Conservation (phyloP, 2,797 vertebrate species). For the Lepus townsendii region DNA sequence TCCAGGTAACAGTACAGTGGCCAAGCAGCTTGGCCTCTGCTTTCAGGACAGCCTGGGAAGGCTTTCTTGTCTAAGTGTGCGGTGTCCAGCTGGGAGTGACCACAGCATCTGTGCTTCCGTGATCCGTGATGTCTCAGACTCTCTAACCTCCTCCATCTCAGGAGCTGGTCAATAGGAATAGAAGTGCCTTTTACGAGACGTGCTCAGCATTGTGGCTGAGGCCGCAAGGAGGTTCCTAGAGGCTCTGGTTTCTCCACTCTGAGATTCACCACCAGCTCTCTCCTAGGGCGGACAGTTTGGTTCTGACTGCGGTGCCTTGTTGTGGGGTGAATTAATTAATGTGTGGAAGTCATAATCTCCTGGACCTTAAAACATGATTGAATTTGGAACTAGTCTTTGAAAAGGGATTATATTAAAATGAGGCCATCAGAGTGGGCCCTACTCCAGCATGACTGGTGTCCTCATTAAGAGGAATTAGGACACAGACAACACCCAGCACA, state of each 20-base stretch:
- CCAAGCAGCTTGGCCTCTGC: neutral
- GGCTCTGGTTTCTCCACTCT: neutral
- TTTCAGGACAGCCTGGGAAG: neutral
- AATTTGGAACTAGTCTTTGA: conserved; percentile 4
- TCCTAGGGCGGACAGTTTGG: neutral
- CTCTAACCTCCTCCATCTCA: neutral
- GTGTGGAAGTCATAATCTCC: neutral
- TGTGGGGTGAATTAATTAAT: neutral
- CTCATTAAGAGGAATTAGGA: neutral
- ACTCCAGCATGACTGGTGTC: neutral
- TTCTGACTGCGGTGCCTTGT: neutral
- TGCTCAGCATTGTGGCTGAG: neutral
- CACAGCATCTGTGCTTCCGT: neutral
- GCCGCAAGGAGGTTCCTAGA: neutral
- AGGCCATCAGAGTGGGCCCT: neutral
- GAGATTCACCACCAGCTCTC: neutral
- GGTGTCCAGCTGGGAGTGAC: neutral
- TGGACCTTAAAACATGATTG: neutral
- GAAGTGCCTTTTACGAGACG: neutral
- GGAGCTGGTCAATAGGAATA: neutral
- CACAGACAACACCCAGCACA: too few relatives aligned
- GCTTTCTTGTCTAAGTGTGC: neutral
- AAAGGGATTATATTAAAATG: conserved; percentile 16
- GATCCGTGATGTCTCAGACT: neutral
- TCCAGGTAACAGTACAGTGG: neutral